Evolutionary conservation across 2,797 vertebrate genomes (phyloP), one percentile per base, ranked within the genome.

Genomic region (Podarcis siculus): DNA sequence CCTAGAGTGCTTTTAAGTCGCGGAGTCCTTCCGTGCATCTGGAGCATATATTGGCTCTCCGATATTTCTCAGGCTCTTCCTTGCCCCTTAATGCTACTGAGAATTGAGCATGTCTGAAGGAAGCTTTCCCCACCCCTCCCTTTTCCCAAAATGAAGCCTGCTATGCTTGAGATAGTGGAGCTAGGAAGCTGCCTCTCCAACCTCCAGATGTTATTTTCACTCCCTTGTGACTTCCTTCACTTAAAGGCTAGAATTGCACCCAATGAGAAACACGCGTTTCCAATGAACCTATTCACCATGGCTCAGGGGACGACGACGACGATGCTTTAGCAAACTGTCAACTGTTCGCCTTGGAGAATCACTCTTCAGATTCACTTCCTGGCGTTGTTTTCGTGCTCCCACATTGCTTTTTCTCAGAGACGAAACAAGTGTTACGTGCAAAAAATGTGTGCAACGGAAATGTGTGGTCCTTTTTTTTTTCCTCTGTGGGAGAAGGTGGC

Each of bases 131-230:
- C 49, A 1, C 49, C 1, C 13, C 3, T 37, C 37, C 6, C 49
- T 49, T 49, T 49, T 72, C 27, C 86, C 91, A 19, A 85, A 92
- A 85, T 83, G 84, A 87, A 85, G 78, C 82, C 83, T 87, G 78
- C 58, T 88, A 61, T 80, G 79, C 86, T 90, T 86, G 77, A 87
- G 87, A 58, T 55, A 69, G 81, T 73, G 72, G 9, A 42, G 80
- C 58, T 92, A 82, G 85, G 82, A 91, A 82, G 79, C 79, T 71
- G 72, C 39, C 23, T 21, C 87, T 83, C 45, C 32, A 49, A 76
- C 25, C n/a, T 19, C 92, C 88, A 91, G 89, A 90, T 89, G 79
- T 89, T 92, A 84, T 83, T 35, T 91, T 87, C 58, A 85, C 39
- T 90, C 86, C 89, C 79, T 86, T 87, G 90, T 81, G 84, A 42